phyloP scores from a whole-genome alignment of 2,888 invertebrate genomes.

The Agrotis exclamationis region DNA sequence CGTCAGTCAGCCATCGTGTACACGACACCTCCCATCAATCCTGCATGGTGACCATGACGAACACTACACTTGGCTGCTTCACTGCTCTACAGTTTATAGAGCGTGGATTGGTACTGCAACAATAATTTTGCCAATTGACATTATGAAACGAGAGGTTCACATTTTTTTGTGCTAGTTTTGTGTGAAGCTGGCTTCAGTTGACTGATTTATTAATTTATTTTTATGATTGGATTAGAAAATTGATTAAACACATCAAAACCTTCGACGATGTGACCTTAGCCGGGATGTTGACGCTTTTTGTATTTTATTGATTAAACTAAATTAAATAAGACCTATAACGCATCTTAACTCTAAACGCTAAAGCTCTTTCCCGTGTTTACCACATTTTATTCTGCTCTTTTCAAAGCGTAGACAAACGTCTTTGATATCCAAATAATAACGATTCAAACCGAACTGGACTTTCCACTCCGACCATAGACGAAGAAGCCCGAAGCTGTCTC shows the following conservation, averaged over 20 bases:
- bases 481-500: constrained; percentile 38
- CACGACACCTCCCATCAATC: constrained; percentile 74
- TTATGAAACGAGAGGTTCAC: constrained; percentile 52
- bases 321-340: neutral
- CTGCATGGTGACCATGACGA: constrained; percentile 77
- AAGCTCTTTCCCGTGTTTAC: neutral
- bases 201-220: constrained; percentile 36
- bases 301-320: neutral
- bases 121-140: constrained; percentile 57
- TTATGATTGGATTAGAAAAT: neutral
- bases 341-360: neutral
- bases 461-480: constrained; percentile 16
- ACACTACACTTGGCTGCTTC: constrained; percentile 68
- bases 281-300: too few species aligned
- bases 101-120: constrained; percentile 58
- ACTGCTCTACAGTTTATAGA: constrained; percentile 59
- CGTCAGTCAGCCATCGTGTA: constrained; percentile 68
- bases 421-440: constrained; percentile 27
- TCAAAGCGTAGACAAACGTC: neutral
- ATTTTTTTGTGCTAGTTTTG: constrained; percentile 51
- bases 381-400: neutral
- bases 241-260: too few species aligned
- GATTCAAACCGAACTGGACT: constrained; percentile 9
- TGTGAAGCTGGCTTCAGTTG: constrained; percentile 17
- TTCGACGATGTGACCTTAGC: too few species aligned